Evolutionary conservation across 2,113 vertebrate species (phyloP), one percentile per base, ranked within the genome.

Genomic region (Elephas maximus): DNA sequence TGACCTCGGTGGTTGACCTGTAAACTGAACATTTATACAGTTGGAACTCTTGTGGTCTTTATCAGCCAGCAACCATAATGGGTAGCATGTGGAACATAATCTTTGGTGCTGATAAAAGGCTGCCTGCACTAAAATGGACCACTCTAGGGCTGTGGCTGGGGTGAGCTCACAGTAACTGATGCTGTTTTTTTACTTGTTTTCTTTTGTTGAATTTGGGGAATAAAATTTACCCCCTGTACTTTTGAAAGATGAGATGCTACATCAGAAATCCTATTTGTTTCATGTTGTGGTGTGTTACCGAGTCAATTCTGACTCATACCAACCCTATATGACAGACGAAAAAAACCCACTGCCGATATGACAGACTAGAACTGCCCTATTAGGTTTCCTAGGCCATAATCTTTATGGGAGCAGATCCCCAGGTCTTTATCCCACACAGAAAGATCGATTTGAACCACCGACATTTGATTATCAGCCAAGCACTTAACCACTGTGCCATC

Each of bases 1-100:
- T 97, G 97, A 89, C 97, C 96, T 94, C 76, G 3, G 97, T 44
- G 97, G 97, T 89, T 96, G 96, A 95, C 96, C 95, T n/a, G 5
- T 53, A 77, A 90, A n/a, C 95, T 83, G 96, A 96, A 45, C 85
- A 37, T 90, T 94, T 62, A 63, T 67, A 48, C 85, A 80, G 48
- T 77, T 73, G 90, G 85, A 97, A 41, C 67, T 81, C 76, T 91
- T 95, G 96, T 86, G 97, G 96, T 97, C 94, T 91, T 93, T 37
- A 37, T 44, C 17, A 79, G 92, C 93, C 78, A 91, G 2, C 48
- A 90, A 21, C 79, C 57, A 6, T 86, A 79, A 93, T 28, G 85
- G 92, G 95, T 73, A 88, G 88, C 91, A 41, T 20, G 23, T 93
- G 96, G 77, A 74, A 78, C 53, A 5, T 51, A 21, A 14, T 88